phyloP scores from a whole-genome alignment of 1,140 invertebrate species.

The Lepidurus couesii region DNA sequence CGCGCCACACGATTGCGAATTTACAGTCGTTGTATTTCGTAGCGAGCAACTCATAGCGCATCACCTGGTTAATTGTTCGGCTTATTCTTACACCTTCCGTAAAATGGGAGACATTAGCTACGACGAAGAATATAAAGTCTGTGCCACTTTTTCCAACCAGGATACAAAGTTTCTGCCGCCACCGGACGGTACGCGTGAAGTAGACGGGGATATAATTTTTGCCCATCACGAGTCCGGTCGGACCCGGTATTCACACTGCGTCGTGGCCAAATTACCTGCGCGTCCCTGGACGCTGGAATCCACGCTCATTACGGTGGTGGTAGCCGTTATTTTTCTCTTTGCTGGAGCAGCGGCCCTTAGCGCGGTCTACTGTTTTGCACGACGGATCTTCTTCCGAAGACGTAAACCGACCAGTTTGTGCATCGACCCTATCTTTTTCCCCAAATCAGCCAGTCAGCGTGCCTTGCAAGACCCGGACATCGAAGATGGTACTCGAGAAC shows the following conservation, averaged over 20 bases:
- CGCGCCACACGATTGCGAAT: conserved; percentile 40
- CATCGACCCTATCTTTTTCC: background rate
- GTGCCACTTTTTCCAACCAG: conserved; percentile 33
- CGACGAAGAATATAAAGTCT: conserved; percentile 40
- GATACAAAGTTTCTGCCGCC: conserved; percentile 31
- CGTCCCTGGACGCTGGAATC: conserved; percentile 28
- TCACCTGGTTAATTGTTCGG: conserved; percentile 42
- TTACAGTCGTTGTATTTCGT: conserved; percentile 44
- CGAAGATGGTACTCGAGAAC: conserved; percentile 12
- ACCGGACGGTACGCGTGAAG: conserved; percentile 28
- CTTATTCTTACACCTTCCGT: conserved; percentile 39
- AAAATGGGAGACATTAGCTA: conserved; percentile 41
- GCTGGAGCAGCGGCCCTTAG: conserved; percentile 12
- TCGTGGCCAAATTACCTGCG: conserved; percentile 30
- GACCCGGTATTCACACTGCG: conserved; percentile 30
- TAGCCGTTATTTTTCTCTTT: conserved; percentile 26
- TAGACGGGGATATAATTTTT: conserved; percentile 31
- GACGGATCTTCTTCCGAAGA: conserved; percentile 28
- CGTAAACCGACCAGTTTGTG: conserved; percentile 3
- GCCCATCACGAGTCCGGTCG: no score
- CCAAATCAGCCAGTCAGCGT: conserved; percentile 13
- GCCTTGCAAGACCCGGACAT: conserved; percentile 12
- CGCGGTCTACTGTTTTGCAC: conserved; percentile 25
- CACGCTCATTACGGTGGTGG: conserved; percentile 29
- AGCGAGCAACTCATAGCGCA: conserved; percentile 42